These are phyloP conservation scores for Melolontha melolontha DNA, from an alignment of 2,888 invertebrate genomes.

Conservation along the genomic window DNA sequence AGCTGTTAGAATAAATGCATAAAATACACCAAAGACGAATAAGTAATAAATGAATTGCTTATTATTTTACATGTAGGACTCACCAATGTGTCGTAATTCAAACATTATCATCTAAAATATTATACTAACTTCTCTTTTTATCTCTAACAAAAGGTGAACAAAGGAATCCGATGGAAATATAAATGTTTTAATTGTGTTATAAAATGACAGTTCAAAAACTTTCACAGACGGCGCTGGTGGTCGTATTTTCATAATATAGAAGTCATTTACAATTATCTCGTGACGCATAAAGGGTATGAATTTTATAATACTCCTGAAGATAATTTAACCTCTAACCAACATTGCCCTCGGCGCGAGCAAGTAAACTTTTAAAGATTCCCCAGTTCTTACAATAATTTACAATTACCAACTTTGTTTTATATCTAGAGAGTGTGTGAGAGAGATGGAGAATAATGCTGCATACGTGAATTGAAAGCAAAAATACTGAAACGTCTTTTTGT, in stretches of 20 bases:
- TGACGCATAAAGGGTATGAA: slow-evolving; percentile 37
- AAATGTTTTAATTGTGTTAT: slow-evolving; percentile 42
- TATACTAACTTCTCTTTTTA: slow-evolving; percentile 27
- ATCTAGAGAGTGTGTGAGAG: not conserved
- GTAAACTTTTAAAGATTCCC: slow-evolving; percentile 20
- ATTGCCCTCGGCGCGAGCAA: slow-evolving; percentile 1
- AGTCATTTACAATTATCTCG: slow-evolving; percentile 40
- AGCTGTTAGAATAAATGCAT: too few species aligned
- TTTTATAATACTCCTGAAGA: slow-evolving; percentile 32
- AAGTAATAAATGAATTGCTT: not conserved
- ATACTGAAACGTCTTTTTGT: too few species aligned
- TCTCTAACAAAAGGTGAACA: slow-evolving; percentile 21
- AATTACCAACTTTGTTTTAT: slow-evolving; percentile 36
- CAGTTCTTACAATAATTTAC: slow-evolving; percentile 28
- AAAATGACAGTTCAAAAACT: slow-evolving; percentile 41
- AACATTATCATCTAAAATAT: slow-evolving; percentile 27
- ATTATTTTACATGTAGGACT: not conserved
- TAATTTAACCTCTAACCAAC: slow-evolving; percentile 32
- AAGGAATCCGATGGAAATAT: slow-evolving; percentile 36
- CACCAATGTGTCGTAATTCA: slow-evolving; percentile 18
- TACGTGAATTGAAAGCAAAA: too few species aligned
- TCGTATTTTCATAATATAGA: slow-evolving; percentile 36
- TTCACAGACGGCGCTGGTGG: slow-evolving; percentile 28
- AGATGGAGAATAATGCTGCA: not conserved
- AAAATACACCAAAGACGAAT: too few species aligned